Percentiles rank a stretch among this genome's conserved stretches.
Conservation (phyloP, 2,888 invertebrate species). For the Trichacis sp. region DNA sequence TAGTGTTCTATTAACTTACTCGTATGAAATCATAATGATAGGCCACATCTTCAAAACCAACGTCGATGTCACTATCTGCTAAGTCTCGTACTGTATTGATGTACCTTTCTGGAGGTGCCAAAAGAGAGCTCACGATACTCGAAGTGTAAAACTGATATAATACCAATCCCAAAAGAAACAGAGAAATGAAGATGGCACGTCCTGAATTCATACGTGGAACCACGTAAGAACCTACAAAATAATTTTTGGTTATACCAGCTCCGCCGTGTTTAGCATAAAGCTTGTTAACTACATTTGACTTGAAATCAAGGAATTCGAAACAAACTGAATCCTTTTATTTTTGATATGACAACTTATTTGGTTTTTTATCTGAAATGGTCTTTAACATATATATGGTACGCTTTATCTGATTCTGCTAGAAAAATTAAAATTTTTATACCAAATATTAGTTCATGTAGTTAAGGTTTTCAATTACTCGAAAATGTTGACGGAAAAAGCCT, state of each 20-base stretch:
- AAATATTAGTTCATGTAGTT: no score
- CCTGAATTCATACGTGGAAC: conserved; percentile 69
- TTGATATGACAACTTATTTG: no score
- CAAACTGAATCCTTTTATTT: no score
- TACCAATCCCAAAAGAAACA: conserved; percentile 60
- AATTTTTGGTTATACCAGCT: background rate
- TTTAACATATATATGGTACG: no score
- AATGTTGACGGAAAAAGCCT: no score
- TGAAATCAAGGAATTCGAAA: no score
- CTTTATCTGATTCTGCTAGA: no score
- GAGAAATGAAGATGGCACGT: conserved; percentile 55
- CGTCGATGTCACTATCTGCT: conserved; percentile 56
- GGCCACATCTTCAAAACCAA: conserved; percentile 59
- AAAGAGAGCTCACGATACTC: conserved; percentile 62
- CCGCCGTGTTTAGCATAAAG: no score
- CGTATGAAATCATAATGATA: conserved; percentile 60
- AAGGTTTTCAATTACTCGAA: no score
- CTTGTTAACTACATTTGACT: no score
- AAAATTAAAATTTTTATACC: no score
- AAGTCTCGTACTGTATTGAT: conserved; percentile 59
- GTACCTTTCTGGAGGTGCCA: conserved; percentile 58
- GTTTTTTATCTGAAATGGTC: no score
- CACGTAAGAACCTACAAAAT: conserved; percentile 68
- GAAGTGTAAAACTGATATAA: conserved; percentile 66
- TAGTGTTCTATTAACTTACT: conserved; percentile 49